Percentiles rank a stretch among this genome's conserved stretches.
Conservation (phyloP, 1,140 invertebrate genomes). For the Drosophila ogumai region DNA sequence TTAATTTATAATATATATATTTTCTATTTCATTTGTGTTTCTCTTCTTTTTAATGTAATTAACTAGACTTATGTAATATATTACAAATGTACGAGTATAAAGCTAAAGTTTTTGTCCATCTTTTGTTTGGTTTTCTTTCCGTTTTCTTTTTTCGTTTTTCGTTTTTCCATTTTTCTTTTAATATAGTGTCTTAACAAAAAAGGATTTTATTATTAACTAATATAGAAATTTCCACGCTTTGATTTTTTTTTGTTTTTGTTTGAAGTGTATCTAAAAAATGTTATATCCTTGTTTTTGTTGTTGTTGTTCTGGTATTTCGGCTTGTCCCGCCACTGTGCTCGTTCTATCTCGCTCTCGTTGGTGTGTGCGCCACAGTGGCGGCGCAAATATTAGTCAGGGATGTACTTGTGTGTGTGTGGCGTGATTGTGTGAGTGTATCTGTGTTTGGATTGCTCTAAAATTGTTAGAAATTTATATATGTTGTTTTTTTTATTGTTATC, state of each 20-base stretch:
- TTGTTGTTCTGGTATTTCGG: slow-evolving; percentile 27
- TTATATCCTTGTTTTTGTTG: slow-evolving; percentile 38
- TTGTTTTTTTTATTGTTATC: slow-evolving; percentile 24
- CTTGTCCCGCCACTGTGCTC: slow-evolving; percentile 54
- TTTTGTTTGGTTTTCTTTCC: slow-evolving; percentile 41
- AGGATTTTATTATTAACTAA: slow-evolving; percentile 79
- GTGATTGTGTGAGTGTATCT: slow-evolving; percentile 27
- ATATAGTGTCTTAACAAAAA: slow-evolving; percentile 77
- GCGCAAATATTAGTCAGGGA: slow-evolving; percentile 28
- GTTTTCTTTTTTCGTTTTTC: slow-evolving; percentile 5
- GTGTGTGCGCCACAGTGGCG: slow-evolving; percentile 17
- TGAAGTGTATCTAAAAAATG: slow-evolving; percentile 75
- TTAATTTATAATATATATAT: slow-evolving; percentile 59
- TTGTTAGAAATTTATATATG: slow-evolving; percentile 63
- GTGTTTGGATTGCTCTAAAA: slow-evolving; percentile 68
- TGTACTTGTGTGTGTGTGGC: slow-evolving; percentile 19
- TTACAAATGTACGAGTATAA: slow-evolving; percentile 85
- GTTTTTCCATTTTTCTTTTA: slow-evolving; percentile 24
- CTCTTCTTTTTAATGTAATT: slow-evolving; percentile 67
- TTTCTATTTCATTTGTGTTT: slow-evolving; percentile 52
- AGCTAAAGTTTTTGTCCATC: slow-evolving; percentile 84
- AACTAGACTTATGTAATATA: slow-evolving; percentile 84
- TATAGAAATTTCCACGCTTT: slow-evolving; percentile 79
- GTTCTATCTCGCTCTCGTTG: slow-evolving; percentile 21
- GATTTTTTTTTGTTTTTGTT: slow-evolving; percentile 57